These are phyloP conservation scores for Perca schrenkii DNA, from an alignment of 2,113 vertebrate species.

Conservation along the genomic window DNA sequence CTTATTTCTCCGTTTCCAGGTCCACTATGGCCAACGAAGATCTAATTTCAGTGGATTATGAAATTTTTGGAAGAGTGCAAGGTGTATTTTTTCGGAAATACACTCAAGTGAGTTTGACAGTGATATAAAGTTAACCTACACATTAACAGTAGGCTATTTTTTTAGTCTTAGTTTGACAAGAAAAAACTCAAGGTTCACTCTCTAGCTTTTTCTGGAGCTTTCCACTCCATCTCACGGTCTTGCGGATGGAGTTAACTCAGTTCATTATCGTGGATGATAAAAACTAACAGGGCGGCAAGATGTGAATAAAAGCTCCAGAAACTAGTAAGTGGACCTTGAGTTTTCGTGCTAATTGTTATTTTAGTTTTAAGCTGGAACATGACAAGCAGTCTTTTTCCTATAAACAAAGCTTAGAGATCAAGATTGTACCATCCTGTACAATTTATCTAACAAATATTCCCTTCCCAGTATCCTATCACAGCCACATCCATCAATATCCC, in stretches of 20 bases:
- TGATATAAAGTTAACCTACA: background rate
- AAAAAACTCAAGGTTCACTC: background rate
- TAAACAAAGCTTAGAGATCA: background rate
- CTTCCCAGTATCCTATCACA: background rate
- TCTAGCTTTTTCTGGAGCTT: background rate
- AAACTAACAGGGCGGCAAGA: background rate
- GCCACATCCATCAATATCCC: background rate
- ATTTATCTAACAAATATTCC: too few relatives aligned
- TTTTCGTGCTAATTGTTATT: too few relatives aligned
- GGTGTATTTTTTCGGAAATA: conserved; percentile 96
- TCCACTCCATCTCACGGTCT: background rate
- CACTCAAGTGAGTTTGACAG: conserved; percentile 88
- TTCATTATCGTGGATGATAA: background rate
- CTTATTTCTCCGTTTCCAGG: conserved; percentile 48
- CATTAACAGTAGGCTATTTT: background rate
- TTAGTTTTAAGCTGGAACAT: background rate
- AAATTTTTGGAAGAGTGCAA: conserved; percentile 93
- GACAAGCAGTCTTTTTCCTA: background rate
- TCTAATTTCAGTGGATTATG: conserved; percentile 92
- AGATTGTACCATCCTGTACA: background rate
- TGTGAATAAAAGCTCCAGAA: background rate
- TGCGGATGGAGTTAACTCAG: background rate
- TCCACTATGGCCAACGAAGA: conserved; percentile 86
- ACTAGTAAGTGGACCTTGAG: background rate
- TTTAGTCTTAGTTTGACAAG: too few relatives aligned